Conservation (phyloP, 2,797 vertebrate species). For the Anolis apletophallus region DNA sequence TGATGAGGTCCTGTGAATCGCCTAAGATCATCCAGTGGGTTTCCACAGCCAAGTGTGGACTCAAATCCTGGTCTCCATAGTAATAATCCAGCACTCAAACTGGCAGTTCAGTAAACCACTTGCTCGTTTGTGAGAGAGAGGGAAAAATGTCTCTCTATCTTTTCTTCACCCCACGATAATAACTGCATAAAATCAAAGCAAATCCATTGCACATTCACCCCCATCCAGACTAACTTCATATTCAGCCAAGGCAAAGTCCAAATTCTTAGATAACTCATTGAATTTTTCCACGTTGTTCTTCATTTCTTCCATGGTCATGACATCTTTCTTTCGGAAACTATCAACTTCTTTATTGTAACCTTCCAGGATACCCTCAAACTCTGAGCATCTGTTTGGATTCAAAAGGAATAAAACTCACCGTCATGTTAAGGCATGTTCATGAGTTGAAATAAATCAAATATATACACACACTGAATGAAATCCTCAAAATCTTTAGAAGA, state of each 20-base stretch:
- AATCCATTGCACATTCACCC: neutral
- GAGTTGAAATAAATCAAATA: neutral
- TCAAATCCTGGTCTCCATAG: too few species aligned
- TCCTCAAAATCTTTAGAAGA: neutral
- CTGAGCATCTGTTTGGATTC: conserved; percentile 74
- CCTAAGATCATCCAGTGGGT: too few species aligned
- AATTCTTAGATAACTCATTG: conserved; percentile 76
- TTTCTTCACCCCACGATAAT: neutral
- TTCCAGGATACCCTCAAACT: conserved; percentile 80
- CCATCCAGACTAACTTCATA: conserved; percentile 82
- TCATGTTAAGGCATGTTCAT: neutral
- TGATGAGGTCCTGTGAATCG: too few species aligned
- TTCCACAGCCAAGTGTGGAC: too few species aligned
- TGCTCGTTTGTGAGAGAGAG: neutral
- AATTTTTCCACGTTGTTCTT: conserved; percentile 86
- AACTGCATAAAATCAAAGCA: neutral
- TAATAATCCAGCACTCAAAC: too few species aligned
- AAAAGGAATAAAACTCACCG: conserved; percentile 23
- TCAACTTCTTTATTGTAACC: conserved; percentile 80
- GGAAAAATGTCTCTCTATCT: neutral
- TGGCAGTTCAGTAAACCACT: neutral
- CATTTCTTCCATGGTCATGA: conserved; percentile 82
- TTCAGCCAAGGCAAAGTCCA: conserved; percentile 82
- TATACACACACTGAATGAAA: neutral
- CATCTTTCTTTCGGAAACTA: conserved; percentile 82